Conservation (phyloP, 2,113 vertebrate species). For the Taurulus bubalis region DNA sequence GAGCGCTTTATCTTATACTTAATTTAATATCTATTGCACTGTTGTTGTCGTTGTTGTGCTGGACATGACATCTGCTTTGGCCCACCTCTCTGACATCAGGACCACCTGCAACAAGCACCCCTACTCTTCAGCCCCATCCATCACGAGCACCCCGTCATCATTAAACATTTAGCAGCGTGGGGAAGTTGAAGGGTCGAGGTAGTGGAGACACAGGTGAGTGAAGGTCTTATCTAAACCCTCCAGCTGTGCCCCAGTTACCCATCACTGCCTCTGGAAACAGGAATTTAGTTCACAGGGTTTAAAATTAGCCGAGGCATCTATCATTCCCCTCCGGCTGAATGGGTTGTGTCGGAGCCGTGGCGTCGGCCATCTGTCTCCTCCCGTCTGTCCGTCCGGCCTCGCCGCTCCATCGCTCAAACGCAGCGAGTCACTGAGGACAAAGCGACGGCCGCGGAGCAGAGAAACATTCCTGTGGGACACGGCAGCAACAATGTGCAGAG, state of each 20-base stretch:
- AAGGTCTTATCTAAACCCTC: conserved; percentile 71
- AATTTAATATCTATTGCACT: too few relatives aligned
- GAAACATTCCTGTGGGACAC: conserved; percentile 54
- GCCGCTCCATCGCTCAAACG: conserved; percentile 76
- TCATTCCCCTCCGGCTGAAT: conserved; percentile 78
- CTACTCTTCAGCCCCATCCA: not conserved
- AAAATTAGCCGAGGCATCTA: conserved; percentile 83
- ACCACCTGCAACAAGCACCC: conserved; percentile 4
- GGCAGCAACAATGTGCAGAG: conserved; percentile 31
- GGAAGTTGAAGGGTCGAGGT: conserved; percentile 25
- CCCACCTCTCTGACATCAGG: not conserved
- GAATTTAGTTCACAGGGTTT: conserved; percentile 81
- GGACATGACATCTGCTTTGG: conserved; percentile 13
- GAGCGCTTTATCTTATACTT: too few relatives aligned
- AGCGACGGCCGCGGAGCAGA: conserved; percentile 38
- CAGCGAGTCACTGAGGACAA: conserved; percentile 63
- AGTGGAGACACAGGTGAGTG: conserved; percentile 59
- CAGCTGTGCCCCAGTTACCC: conserved; percentile 77
- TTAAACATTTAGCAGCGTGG: conserved; percentile 15
- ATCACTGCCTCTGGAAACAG: conserved; percentile 62
- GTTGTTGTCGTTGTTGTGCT: too few relatives aligned
- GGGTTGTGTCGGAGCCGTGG: conserved; percentile 66
- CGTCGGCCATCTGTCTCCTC: conserved; percentile 74
- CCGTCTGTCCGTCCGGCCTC: conserved; percentile 60
- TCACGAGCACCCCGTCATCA: conserved; percentile 10